These are phyloP conservation scores for Drosophila parabipectinata DNA, from an alignment of 1,140 invertebrate species.

Conservation along the genomic window DNA sequence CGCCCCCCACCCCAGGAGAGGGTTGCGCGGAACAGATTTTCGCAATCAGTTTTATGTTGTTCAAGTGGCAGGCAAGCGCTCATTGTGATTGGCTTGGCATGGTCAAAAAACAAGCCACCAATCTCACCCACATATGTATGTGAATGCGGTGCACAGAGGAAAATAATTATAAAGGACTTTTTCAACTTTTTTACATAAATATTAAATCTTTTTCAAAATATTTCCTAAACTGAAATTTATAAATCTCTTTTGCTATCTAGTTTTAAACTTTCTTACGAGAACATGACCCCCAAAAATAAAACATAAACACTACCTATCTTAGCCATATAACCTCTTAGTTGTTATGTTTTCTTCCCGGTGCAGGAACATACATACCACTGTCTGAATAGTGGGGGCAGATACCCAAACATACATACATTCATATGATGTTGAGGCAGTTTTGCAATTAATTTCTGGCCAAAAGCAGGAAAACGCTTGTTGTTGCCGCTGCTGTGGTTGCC, in stretches of 20 bases:
- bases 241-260: not conserved
- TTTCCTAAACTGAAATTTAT: not conserved
- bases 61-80: conserved; percentile 63
- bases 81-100: conserved; percentile 69
- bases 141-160: conserved; percentile 10
- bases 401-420: conserved; percentile 1
- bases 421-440: conserved; percentile 49
- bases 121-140: not conserved
- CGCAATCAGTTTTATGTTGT: conserved; percentile 80
- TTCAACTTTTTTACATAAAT: too few relatives aligned
- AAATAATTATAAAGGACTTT: not conserved
- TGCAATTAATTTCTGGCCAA: conserved; percentile 77
- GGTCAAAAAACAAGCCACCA: conserved; percentile 13
- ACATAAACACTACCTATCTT: not conserved
- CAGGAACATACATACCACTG: conserved; percentile 23
- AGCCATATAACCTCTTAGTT: not conserved
- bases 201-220: too few relatives aligned
- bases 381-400: conserved; percentile 7
- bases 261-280: not conserved
- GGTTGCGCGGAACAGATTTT: conserved; percentile 69
- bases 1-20: conserved; percentile 29
- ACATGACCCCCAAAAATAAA: not conserved
- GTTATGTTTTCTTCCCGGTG: not conserved
- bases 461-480: conserved; percentile 57
- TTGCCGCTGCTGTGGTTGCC: conserved; percentile 55